Percentiles rank a stretch among this genome's conserved stretches.
Conservation (phyloP, 1,140 invertebrate species). For the Mya arenaria region DNA sequence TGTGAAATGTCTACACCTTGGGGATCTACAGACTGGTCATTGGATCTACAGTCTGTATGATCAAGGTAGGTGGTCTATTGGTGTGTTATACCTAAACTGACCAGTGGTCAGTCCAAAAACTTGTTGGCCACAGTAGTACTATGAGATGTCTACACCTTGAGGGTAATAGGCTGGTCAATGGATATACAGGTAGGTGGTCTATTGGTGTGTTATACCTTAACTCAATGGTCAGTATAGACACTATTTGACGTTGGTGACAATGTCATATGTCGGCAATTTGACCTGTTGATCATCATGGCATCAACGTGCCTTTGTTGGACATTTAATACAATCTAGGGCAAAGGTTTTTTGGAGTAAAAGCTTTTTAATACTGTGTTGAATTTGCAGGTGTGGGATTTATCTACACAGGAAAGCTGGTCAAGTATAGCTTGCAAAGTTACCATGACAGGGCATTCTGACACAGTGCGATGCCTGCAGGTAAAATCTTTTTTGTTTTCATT, state of each 20-base stretch:
- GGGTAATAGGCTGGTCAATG: conserved; percentile 83
- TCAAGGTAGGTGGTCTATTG: conserved; percentile 82
- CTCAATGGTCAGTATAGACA: conserved; percentile 84
- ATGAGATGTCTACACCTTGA: conserved; percentile 83
- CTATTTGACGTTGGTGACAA: conserved; percentile 83
- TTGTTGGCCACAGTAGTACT: conserved; percentile 83
- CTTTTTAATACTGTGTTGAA: too few relatives aligned
- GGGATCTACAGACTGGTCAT: conserved; percentile 83
- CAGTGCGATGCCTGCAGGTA: conserved; percentile 60
- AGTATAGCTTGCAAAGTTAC: conserved; percentile 84
- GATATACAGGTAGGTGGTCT: conserved; percentile 83
- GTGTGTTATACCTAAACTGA: too few relatives aligned
- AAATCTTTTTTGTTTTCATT: too few relatives aligned
- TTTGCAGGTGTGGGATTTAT: conserved; percentile 83
- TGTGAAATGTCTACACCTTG: conserved; percentile 83
- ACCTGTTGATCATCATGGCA: too few relatives aligned
- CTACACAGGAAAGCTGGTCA: conserved; percentile 83
- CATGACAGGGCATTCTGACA: conserved; percentile 78
- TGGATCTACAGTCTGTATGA: conserved; percentile 83
- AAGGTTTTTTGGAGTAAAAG: too few relatives aligned
- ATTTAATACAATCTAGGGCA: too few relatives aligned
- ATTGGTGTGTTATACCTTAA: too few relatives aligned
- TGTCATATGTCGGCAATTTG: conserved; percentile 83
- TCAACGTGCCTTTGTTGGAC: too few relatives aligned
- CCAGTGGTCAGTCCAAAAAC: conserved; percentile 84